Percentiles rank a stretch among this genome's conserved stretches.
These are phyloP conservation scores for Conopomorpha cramerella DNA, from an alignment of 1,140 invertebrate species.

Conservation along the genomic window DNA sequence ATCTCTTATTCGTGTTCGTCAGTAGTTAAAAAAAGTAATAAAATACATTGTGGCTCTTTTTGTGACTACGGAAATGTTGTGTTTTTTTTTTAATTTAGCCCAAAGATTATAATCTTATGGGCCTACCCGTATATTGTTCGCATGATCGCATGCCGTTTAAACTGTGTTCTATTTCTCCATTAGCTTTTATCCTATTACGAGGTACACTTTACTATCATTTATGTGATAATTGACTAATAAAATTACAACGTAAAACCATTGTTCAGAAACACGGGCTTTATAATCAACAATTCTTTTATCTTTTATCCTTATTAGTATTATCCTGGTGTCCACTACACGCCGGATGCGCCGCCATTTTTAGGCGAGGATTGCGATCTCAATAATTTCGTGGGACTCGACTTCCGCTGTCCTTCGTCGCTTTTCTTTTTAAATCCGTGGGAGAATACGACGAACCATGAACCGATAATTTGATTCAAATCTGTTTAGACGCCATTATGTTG, in stretches of 20 bases:
- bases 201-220: not conserved
- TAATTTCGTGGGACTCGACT: constrained; percentile 34
- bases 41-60: not conserved
- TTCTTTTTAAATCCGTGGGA: constrained; percentile 24
- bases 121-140: constrained; percentile 10
- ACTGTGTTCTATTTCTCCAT: not conserved
- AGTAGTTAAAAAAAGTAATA: not conserved
- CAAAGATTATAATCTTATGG: constrained; percentile 12
- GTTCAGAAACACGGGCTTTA: not conserved
- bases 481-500: not conserved
- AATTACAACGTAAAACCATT: not conserved
- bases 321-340: constrained; percentile 30
- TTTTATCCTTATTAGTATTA: not conserved
- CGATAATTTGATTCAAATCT: not conserved
- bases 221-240: not conserved
- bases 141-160: constrained; percentile 8
- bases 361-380: constrained; percentile 28
- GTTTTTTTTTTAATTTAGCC: constrained; percentile 9
- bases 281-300: too few relatives aligned
- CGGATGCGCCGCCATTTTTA: constrained; percentile 36
- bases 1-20: not conserved
- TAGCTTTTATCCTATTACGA: not conserved
- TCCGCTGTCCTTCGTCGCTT: constrained; percentile 34
- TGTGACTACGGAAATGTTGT: constrained; percentile 7
- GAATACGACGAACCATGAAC: constrained; percentile 25